Conservation (phyloP, 2,888 invertebrate species). For the Rhimphoctona megacephalus region DNA sequence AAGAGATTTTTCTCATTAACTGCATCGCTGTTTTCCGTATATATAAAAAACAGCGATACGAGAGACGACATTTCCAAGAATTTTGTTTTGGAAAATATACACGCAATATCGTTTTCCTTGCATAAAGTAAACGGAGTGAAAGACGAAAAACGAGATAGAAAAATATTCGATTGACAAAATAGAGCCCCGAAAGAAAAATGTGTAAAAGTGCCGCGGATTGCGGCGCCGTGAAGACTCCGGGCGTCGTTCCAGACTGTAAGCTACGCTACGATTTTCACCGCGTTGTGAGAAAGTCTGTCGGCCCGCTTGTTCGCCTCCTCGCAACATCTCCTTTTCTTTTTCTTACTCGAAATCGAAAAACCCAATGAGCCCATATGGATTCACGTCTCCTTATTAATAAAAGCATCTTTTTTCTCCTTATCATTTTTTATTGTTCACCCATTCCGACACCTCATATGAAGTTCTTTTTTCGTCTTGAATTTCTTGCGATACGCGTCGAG, state of each 20-base stretch:
- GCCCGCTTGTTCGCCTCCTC: slow-evolving; percentile 4
- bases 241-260: slow-evolving; percentile 37
- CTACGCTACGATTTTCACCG: slow-evolving; percentile 27
- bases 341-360: slow-evolving; percentile 35
- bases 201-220: slow-evolving; percentile 19
- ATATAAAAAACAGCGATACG: slow-evolving; percentile 11
- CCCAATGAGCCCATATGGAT: slow-evolving; percentile 27
- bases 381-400: background rate
- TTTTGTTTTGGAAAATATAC: slow-evolving; percentile 4
- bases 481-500: slow-evolving; percentile 44
- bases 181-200: slow-evolving; percentile 27
- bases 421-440: slow-evolving; percentile 9
- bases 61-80: slow-evolving; percentile 18
- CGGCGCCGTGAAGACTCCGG: slow-evolving; percentile 48
- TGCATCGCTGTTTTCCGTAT: slow-evolving; percentile 6
- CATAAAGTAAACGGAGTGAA: background rate
- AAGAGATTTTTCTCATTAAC: slow-evolving; percentile 57
- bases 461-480: slow-evolving; percentile 23
- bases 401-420: slow-evolving; percentile 7
- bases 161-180: slow-evolving; percentile 30
- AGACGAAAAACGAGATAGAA: background rate
- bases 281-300: slow-evolving; percentile 23
- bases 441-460: slow-evolving; percentile 26
- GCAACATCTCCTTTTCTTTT: background rate
- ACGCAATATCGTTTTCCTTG: slow-evolving; percentile 6